A percentile compares a stretch with the other conserved stretches of the same genome.
phyloP scores from a whole-genome alignment of 2,888 invertebrate genomes.

The Latheticus oryzae region DNA sequence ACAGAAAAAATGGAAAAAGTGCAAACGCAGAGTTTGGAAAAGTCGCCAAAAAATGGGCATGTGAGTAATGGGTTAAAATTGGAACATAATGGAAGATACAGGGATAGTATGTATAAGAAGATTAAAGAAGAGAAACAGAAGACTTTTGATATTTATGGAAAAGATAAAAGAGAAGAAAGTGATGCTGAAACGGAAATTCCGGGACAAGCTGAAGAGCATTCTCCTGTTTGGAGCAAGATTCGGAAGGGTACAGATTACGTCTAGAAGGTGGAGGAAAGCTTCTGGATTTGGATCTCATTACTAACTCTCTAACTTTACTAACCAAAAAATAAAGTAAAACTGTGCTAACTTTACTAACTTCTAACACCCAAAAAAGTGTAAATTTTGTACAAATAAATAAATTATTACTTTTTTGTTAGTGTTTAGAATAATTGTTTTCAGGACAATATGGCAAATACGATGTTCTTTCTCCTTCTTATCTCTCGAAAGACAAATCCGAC shows the following conservation, averaged over 20 bases:
- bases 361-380: too few relatives aligned
- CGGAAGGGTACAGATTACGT: slow-evolving; percentile 61
- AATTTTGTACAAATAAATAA: too few relatives aligned
- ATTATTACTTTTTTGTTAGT: too few relatives aligned
- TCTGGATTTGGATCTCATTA: too few relatives aligned
- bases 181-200: slow-evolving; percentile 55
- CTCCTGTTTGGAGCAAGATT: slow-evolving; percentile 65
- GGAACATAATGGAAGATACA: slow-evolving; percentile 46
- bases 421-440: too few relatives aligned
- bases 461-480: slow-evolving; percentile 65
- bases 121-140: slow-evolving; percentile 54
- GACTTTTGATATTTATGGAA: slow-evolving; percentile 60
- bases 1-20: slow-evolving; percentile 36
- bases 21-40: slow-evolving; percentile 6
- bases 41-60: slow-evolving; percentile 33
- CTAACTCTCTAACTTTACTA: too few relatives aligned
- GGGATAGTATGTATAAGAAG: slow-evolving; percentile 50
- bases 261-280: slow-evolving; percentile 22
- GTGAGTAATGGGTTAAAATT: slow-evolving; percentile 35
- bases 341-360: slow-evolving; percentile 5
- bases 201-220: slow-evolving; percentile 59
- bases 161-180: slow-evolving; percentile 55
- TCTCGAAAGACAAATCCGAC: slow-evolving; percentile 64
- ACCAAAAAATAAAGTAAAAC: slow-evolving; percentile 7
- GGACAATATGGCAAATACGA: slow-evolving; percentile 63